Conservation (phyloP, 2,797 vertebrate species). For the Centroberyx gerrardi region DNA sequence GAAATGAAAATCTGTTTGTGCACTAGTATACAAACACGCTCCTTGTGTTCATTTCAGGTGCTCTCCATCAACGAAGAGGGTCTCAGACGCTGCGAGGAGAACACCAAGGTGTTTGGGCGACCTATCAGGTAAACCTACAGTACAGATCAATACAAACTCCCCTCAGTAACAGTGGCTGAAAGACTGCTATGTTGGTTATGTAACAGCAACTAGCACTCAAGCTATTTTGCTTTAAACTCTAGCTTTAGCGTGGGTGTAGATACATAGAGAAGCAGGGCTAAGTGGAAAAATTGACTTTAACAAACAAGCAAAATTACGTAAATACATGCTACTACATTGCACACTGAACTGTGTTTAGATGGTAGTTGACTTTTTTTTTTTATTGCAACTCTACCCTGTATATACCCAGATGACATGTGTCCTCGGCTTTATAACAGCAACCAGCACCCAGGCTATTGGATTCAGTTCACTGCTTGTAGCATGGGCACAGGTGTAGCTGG, state of each 20-base stretch:
- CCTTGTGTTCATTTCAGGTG: conserved; percentile 77
- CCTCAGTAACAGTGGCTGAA: background rate
- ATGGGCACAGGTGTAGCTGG: background rate
- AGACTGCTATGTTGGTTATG: background rate
- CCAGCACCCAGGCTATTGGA: background rate
- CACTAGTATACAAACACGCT: background rate
- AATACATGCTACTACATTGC: too few species aligned
- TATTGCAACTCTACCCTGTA: background rate
- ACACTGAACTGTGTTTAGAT: too few species aligned
- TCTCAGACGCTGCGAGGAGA: conserved; percentile 90
- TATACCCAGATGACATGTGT: background rate
- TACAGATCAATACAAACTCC: background rate
- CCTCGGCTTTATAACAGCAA: background rate
- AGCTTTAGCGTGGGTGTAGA: background rate
- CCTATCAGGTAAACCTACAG: conserved; percentile 89
- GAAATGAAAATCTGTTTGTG: background rate
- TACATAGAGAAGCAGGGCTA: background rate
- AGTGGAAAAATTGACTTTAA: background rate
- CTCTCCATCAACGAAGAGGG: conserved; percentile 94
- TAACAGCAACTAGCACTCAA: background rate
- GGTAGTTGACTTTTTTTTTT: too few species aligned
- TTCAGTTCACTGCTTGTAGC: conserved; percentile 6
- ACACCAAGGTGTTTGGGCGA: conserved; percentile 91
- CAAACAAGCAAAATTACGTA: background rate
- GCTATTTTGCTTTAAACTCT: too few species aligned